These are phyloP conservation scores for Sebastes vulpes DNA, from an alignment of 2,797 vertebrate genomes.

Conservation along the genomic window DNA sequence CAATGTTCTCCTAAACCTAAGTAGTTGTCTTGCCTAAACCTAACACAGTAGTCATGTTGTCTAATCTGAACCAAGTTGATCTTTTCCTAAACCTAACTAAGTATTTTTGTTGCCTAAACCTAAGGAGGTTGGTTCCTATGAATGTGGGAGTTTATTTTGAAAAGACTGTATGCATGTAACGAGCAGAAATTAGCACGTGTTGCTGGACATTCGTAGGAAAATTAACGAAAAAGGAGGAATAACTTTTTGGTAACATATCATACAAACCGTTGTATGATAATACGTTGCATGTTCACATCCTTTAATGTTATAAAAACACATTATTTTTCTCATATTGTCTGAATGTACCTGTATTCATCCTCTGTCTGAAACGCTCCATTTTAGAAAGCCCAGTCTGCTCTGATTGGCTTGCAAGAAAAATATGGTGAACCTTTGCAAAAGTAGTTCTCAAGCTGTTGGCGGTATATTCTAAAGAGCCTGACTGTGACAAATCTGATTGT, in stretches of 20 bases:
- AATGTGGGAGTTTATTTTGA: background rate
- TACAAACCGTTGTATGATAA: too few relatives aligned
- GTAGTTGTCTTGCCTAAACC: too few relatives aligned
- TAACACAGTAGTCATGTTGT: too few relatives aligned
- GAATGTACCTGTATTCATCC: too few relatives aligned
- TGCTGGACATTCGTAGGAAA: background rate
- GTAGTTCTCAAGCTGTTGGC: too few relatives aligned
- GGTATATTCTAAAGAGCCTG: too few relatives aligned
- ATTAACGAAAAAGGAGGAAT: background rate
- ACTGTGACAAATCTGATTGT: too few relatives aligned
- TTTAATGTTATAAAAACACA: background rate
- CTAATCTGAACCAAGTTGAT: background rate
- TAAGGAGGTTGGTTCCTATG: background rate
- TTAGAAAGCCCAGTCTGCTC: background rate
- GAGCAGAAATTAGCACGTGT: background rate
- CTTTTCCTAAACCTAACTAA: background rate
- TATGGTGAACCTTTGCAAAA: too few relatives aligned
- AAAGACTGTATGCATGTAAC: background rate
- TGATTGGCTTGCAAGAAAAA: background rate
- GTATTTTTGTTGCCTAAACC: background rate
- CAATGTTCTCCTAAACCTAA: fast-evolving
- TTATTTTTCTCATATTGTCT: too few relatives aligned
- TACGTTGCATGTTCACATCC: background rate
- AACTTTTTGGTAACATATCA: too few relatives aligned
- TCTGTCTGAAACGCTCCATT: too few relatives aligned